Evolutionary conservation across 2,113 vertebrate genomes (phyloP), one percentile per base, ranked within the genome.

Genomic region (Seriola dumerili): DNA sequence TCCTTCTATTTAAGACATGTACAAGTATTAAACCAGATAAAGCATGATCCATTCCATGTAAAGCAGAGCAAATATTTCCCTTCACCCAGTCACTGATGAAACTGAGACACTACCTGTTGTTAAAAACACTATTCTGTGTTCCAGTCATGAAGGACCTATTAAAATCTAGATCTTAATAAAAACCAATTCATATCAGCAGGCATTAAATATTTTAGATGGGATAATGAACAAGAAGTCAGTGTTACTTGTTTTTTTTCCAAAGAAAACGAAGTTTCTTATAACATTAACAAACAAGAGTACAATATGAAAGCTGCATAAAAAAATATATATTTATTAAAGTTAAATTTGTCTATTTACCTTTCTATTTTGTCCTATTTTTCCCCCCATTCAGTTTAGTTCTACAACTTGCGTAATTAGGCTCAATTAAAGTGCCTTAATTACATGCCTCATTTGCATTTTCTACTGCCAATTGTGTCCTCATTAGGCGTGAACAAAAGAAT

Each of bases 401-500:
- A 57, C 42, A 76, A 66, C 25, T 9, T n/a, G n/a, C 46, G 63
- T 54, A 79, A 61, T 86, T 57, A 34, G 68, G 62, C 50, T 70
- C 21, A 79, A 59, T 83, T 82, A 62, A 70, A 85, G 63, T 38
- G 7, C 42, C 21, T 72, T 69, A 72, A 85, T 81, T 85, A 76
- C 29, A 63, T 12, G 9, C 25, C 38, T 84, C 68, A 82, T 83
- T 58, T 85, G 40, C 50, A 68, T 76, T 25, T 50, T 42, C 1
- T n/a, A 14, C 61, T 68, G 54, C 81, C 58, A 73, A 70, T 38
- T 84, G 71, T 54, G 40, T 34, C 71, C 52, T 64, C 72, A 70
- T 78, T 78, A 84, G 21, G 32, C 58, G 50, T 38, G 50, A 84
- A 88, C 61, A 83, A 85, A 85, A 86, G 72, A 83, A 85, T 79